These are phyloP conservation scores for Sinocyclocheilus anshuiensis DNA, from an alignment of 2,113 vertebrate genomes.

Conservation along the genomic window DNA sequence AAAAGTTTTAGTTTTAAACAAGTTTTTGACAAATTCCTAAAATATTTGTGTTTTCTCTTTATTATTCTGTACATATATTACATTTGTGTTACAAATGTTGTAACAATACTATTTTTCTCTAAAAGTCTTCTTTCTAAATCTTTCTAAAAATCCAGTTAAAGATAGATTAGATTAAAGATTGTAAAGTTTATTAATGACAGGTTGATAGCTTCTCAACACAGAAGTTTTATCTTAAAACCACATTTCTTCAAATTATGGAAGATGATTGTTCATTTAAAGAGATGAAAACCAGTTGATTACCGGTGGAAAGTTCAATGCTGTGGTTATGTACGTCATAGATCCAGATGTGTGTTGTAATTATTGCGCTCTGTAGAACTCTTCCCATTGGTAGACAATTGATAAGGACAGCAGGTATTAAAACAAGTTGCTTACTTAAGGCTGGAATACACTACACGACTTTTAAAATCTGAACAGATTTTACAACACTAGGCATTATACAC, in stretches of 20 bases:
- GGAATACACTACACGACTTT: no score
- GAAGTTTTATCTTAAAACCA: background rate
- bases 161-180: background rate
- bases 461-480: no score
- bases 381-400: background rate
- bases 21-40: no score
- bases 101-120: no score
- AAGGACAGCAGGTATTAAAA: background rate
- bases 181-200: background rate
- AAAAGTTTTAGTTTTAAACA: no score
- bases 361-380: background rate
- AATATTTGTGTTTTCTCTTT: no score
- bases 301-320: background rate
- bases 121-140: no score
- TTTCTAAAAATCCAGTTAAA: background rate
- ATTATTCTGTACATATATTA: no score
- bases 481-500: no score
- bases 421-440: no score
- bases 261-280: background rate
- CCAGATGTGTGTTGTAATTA: slow-evolving; percentile 1
- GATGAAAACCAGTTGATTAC: background rate
- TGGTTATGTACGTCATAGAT: background rate
- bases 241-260: background rate
- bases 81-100: no score
- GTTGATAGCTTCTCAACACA: background rate